Evolutionary conservation across 2,113 vertebrate genomes (phyloP), one percentile per base, ranked within the genome.

Genomic region (Rhombomys opimus): DNA sequence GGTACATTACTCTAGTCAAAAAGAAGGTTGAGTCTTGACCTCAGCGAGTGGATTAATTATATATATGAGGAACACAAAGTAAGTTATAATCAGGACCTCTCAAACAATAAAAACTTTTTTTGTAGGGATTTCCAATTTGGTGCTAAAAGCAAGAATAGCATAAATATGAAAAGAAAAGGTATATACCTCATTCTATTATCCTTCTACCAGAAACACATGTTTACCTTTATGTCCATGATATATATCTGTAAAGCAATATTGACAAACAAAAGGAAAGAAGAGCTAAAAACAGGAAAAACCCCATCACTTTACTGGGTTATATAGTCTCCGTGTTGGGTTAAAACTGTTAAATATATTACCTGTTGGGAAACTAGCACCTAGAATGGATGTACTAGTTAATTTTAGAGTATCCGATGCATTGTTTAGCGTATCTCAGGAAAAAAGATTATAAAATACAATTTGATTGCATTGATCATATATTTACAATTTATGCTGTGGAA

Each of bases 341-440:
- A 57, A 57, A 57, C 57, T 57, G 57, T 87, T 78, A 93, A 90
- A 65, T 78, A 84, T 25, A 1, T 86, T 76, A 1, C 30, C 92
- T 89, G 14, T 54, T 70, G 61, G 67, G 59, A 90, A 91, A 86
- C 18, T 20, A 82, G n/a, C 25, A 61, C 77, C 65, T 93, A 57
- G 23, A 80, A 77, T 65, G 6, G 12, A 86, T 59, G 5, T 7
- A 46, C 25, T 54, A 20, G 50, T 89, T 72, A 76, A 70, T n/a
- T 87, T 82, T 38, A 92, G 13, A 50, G 12, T 89, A 93, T 50
- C 1, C 46, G 78, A 1, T 63, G 7, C 82, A 54, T 72, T 90
- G 57, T 46, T 93, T 80, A 72, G 70, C 32, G 86, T 5, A 78
- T 92, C n/a, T 57, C 63, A 90, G 46, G 63, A 80, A 87, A 88